These are phyloP conservation scores for Pogona vitticeps DNA, from an alignment of 2,113 vertebrate genomes.

Conservation along the genomic window DNA sequence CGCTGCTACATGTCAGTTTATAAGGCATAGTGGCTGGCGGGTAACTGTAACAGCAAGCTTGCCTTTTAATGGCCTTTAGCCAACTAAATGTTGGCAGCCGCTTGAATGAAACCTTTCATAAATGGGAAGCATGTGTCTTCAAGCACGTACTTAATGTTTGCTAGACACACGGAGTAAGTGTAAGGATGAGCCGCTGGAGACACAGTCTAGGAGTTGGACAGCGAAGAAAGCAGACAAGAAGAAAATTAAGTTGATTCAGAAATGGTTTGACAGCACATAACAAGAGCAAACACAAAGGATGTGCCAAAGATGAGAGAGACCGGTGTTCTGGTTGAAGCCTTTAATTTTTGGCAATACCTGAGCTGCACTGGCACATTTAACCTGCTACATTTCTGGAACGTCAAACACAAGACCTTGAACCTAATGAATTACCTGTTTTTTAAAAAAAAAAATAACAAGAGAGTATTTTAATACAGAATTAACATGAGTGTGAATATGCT, in stretches of 20 bases:
- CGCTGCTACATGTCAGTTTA: rapidly evolving
- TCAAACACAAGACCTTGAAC: not conserved
- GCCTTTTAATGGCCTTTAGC: slow-evolving; percentile 6
- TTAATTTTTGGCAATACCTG: not conserved
- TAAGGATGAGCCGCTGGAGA: no score
- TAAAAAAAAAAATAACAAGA: not conserved
- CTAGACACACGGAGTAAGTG: not conserved
- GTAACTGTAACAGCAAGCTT: not conserved
- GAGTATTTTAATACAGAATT: not conserved
- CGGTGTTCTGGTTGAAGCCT: not conserved
- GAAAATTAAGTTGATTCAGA: no score
- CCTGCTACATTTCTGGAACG: not conserved
- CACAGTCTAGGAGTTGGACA: no score
- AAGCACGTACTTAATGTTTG: not conserved
- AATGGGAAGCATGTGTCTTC: slow-evolving; percentile 9
- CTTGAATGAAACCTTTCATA: not conserved
- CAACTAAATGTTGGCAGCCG: slow-evolving; percentile 17
- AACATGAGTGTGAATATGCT: no score
- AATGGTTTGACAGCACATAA: no score
- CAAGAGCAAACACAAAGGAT: no score
- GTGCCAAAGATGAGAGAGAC: no score
- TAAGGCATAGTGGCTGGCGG: not conserved
- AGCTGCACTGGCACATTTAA: not conserved
- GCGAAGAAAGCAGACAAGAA: no score
- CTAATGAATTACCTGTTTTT: not conserved